Conservation (phyloP, 1,140 invertebrate species). For the Sycophila sp. region DNA sequence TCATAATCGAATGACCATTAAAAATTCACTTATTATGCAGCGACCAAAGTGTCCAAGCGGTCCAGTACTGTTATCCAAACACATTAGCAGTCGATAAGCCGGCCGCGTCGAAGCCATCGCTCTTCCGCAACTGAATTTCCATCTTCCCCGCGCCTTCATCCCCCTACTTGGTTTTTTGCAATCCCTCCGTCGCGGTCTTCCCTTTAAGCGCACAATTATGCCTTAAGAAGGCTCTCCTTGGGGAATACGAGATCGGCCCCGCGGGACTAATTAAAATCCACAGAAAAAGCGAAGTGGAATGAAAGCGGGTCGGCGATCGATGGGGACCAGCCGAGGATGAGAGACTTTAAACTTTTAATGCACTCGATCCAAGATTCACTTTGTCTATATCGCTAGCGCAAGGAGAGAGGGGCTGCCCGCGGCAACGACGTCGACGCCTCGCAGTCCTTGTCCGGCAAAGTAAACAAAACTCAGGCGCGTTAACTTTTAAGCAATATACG, state of each 20-base stretch:
- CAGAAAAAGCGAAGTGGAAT: background rate
- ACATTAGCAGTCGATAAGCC: too few species aligned
- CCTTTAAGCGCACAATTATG: background rate
- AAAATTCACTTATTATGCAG: too few species aligned
- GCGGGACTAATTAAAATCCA: slow-evolving; percentile 12
- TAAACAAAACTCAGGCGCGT: slow-evolving; percentile 5
- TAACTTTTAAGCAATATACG: slow-evolving; percentile 19
- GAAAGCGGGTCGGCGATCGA: background rate
- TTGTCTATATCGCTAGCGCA: background rate
- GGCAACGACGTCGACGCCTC: background rate
- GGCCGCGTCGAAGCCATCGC: too few species aligned
- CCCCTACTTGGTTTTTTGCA: background rate
- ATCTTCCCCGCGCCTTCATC: too few species aligned
- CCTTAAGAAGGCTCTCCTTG: background rate
- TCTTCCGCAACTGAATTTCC: too few species aligned
- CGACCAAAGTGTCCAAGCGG: too few species aligned
- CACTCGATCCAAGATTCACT: slow-evolving; percentile 31
- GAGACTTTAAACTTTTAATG: slow-evolving; percentile 29
- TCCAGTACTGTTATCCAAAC: too few species aligned
- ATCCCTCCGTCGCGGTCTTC: background rate
- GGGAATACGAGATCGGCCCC: background rate
- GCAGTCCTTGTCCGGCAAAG: background rate
- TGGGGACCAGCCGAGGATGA: background rate
- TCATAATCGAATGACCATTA: too few species aligned
- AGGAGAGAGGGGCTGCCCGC: background rate